Percentiles rank a stretch among this genome's conserved stretches.
Conservation (phyloP, 2,113 vertebrate species). For the Caranx melampygus region DNA sequence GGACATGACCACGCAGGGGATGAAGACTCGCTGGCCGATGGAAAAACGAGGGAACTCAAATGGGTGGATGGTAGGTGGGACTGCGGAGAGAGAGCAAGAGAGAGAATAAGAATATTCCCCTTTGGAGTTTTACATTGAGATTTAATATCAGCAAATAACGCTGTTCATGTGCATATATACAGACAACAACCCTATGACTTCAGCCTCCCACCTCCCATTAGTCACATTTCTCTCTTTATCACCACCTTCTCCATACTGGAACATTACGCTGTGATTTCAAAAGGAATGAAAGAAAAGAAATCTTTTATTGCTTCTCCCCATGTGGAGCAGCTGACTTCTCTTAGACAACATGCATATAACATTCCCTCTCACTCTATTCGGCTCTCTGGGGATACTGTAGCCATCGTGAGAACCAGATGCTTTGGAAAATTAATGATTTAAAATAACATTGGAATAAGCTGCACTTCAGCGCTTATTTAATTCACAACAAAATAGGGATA, state of each 20-base stretch:
- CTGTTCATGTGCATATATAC: background rate
- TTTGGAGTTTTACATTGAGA: background rate
- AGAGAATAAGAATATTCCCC: background rate
- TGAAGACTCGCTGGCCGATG: constrained; percentile 97
- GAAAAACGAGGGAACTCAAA: constrained; percentile 98
- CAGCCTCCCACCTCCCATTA: constrained; percentile 13
- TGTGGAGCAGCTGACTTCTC: constrained; percentile 30
- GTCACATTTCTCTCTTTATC: constrained; percentile 21
- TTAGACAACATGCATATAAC: constrained; percentile 56
- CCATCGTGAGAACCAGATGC: constrained; percentile 77
- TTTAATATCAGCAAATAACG: constrained; percentile 12
- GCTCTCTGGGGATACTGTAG: constrained; percentile 76
- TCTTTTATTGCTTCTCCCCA: constrained; percentile 41
- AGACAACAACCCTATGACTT: constrained; percentile 14
- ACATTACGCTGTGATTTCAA: constrained; percentile 31
- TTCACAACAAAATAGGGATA: constrained; percentile 83
- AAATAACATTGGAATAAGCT: constrained; percentile 82
- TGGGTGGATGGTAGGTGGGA: constrained; percentile 96
- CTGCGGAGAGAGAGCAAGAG: constrained; percentile 74
- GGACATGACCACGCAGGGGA: constrained; percentile 97
- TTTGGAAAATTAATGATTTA: constrained; percentile 82
- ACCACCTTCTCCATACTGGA: constrained; percentile 27
- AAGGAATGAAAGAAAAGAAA: constrained; percentile 26
- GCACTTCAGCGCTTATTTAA: constrained; percentile 82
- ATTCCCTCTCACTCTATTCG: constrained; percentile 41